These are phyloP conservation scores for Garra rufa DNA, from an alignment of 2,113 vertebrate genomes.

Conservation along the genomic window DNA sequence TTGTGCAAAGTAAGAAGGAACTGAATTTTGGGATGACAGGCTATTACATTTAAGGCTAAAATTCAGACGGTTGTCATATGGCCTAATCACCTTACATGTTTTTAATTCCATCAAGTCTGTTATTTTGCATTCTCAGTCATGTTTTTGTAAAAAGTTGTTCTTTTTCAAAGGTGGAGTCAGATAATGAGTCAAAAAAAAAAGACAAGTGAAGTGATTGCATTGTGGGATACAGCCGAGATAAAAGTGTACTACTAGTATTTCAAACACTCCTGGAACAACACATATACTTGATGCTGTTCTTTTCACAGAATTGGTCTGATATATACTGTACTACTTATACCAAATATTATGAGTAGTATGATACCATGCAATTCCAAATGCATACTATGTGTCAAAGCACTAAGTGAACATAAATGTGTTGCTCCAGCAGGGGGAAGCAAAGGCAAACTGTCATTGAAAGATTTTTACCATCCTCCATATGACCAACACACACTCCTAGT, in stretches of 20 bases:
- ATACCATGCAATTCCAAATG: not conserved
- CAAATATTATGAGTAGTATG: not conserved
- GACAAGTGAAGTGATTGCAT: not conserved
- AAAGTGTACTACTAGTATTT: not conserved
- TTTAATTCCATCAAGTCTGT: not conserved
- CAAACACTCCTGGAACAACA: not conserved
- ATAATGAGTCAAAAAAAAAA: not conserved
- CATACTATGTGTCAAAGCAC: not conserved
- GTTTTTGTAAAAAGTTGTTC: not conserved
- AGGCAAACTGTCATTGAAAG: not conserved
- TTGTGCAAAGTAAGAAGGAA: not conserved
- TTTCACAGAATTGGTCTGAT: not conserved
- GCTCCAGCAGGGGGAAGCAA: slow-evolving; percentile 36
- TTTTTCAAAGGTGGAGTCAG: not conserved
- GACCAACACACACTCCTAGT: not conserved
- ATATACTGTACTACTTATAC: not conserved
- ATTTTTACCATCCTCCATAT: not conserved
- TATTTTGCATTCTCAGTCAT: not conserved
- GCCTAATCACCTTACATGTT: not conserved
- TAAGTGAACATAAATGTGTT: slow-evolving; percentile 1
- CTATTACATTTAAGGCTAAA: not conserved
- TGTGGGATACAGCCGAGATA: not conserved
- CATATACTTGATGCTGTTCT: not conserved
- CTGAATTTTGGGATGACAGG: not conserved
- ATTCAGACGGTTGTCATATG: not conserved